Percentiles rank a stretch among this genome's conserved stretches.
Conservation (phyloP, 2,888 invertebrate species). For the Platerodrilus igneus region DNA sequence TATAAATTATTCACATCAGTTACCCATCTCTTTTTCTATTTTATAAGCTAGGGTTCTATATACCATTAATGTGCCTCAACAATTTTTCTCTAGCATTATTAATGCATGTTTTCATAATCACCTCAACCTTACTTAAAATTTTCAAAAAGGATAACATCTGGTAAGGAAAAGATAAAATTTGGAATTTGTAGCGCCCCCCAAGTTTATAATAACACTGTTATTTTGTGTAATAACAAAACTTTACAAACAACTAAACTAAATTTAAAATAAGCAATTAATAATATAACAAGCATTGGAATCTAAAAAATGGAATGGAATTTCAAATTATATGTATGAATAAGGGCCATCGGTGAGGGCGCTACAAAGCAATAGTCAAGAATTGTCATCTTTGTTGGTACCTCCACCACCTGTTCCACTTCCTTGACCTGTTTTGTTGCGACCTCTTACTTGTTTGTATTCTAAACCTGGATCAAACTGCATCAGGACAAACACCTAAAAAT, state of each 20-base stretch:
- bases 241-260: too few species aligned
- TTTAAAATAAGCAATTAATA: too few species aligned
- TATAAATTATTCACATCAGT: constrained; percentile 37
- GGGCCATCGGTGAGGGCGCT: constrained; percentile 98
- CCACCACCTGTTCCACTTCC: constrained; percentile 59
- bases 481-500: constrained; percentile 86
- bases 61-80: too few species aligned
- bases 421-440: constrained; percentile 50
- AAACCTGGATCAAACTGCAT: constrained; percentile 99
- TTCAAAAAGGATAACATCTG: too few species aligned
- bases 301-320: constrained; percentile 32
- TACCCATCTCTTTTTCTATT: constrained; percentile 37
- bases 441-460: constrained; percentile 87
- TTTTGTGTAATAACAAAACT: too few species aligned
- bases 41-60: constrained; percentile 33
- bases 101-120: too few species aligned
- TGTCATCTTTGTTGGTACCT: constrained; percentile 81
- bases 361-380: constrained; percentile 98
- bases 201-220: too few species aligned
- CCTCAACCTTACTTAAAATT: too few species aligned
- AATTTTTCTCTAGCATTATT: too few species aligned
- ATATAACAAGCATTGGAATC: constrained; percentile 10
- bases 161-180: too few species aligned
- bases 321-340: constrained; percentile 80
- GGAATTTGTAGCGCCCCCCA: too few species aligned